phyloP scores from a whole-genome alignment of 2,888 invertebrate genomes.

The Tribolium freemani region DNA sequence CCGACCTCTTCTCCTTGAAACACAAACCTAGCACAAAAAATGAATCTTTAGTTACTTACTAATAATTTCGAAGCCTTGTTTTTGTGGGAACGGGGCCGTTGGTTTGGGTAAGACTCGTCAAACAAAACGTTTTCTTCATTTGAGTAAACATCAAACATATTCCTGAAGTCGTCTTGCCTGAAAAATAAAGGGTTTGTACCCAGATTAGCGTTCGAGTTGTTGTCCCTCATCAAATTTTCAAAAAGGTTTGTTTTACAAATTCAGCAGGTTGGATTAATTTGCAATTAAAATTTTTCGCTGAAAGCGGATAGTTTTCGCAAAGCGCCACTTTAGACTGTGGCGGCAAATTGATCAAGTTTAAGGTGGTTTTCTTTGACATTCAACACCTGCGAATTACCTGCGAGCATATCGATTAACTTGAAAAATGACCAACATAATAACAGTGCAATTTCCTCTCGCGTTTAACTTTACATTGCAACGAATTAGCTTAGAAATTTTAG shows the following conservation, averaged over 20 bases:
- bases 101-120: constrained; percentile 42
- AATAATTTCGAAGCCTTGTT: constrained; percentile 47
- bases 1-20: constrained; percentile 54
- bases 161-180: constrained; percentile 40
- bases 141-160: constrained; percentile 40
- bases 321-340: background rate
- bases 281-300: background rate
- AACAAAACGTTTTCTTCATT: constrained; percentile 42
- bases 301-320: background rate
- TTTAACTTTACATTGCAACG: constrained; percentile 14
- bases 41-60: constrained; percentile 42
- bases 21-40: background rate
- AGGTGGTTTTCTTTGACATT: constrained; percentile 14
- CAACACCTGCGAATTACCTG: background rate
- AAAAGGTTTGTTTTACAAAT: background rate
- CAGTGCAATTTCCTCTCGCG: constrained; percentile 1
- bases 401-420: background rate
- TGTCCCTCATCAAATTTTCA: background rate
- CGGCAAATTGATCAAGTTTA: no score
- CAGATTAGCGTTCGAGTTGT: background rate
- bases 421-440: background rate
- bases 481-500: constrained; percentile 17
- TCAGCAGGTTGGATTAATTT: background rate
- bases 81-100: constrained; percentile 39
- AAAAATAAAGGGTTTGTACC: background rate